Base-by-base conservation (phyloP, 2,888 invertebrate genomes). In the Yponomeuta sedellus region DNA sequence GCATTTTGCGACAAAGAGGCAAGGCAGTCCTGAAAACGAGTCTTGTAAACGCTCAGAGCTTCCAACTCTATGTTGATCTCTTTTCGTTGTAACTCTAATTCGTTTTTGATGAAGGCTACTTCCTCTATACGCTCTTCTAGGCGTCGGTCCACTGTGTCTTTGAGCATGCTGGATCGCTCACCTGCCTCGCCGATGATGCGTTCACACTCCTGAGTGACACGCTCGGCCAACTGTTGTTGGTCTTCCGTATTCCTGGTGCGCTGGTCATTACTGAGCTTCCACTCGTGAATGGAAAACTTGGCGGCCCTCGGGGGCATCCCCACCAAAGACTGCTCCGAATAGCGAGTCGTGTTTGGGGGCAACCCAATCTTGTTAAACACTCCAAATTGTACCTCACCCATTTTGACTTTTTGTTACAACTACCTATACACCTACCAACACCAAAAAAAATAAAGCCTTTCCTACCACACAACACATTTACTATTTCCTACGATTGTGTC, bases 221-320 rank as follows among this genome's bases (percentile, higher is more conserved):
- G 92, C 80, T 97, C 97, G 0, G 97, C 96, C 10, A 96, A 88
- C 76, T 95, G 94, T 79, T 97, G 95, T 77, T 98, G 97, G 70
- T 95, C 94, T 74, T 96, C 94, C 16, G 96, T 94, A 66, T 92
- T 92, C 70, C 93, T 83, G 75, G 92, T 92, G 72, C 93, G 92
- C 59, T 91, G 81, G 67, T 87, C 83, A 75, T 94, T 94, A 73
- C 93, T 93, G 63, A 92, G 83, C 72, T 93, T 88, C 95, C 95
- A 95, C 79, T 95, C 94, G 70, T 90, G 85, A 63, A 94, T 77
- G 0, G 94, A 93, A 75, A 93, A 94, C 65, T 75, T 74, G 20
- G 91, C 77, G 20, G 84, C 74, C 64, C 92, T 82, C 4, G 92
- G 92, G 2, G 92, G 92, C 62, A 92, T 81, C 61, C 88, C 86